These are phyloP conservation scores for rabbit (Oryctolagus cuniculus) DNA, from an alignment of 2,113 vertebrate genomes.

Conservation along the genomic window DNA sequence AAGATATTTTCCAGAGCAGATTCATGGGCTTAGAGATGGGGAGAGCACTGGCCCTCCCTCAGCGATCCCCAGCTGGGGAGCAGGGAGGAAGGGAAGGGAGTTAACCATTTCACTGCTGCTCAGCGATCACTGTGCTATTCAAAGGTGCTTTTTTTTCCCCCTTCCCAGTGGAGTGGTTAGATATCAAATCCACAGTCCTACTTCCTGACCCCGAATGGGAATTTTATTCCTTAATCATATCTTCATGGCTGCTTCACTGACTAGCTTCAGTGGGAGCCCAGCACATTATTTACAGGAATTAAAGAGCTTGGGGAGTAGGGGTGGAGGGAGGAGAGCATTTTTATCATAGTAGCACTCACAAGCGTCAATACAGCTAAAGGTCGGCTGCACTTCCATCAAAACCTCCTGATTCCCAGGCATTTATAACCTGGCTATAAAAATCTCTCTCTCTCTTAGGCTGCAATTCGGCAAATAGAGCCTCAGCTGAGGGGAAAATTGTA, in stretches of 20 bases:
- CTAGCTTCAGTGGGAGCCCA: not conserved
- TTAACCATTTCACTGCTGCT: slow-evolving; percentile 56
- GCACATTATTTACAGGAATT: slow-evolving; percentile 75
- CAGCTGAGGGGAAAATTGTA: slow-evolving; percentile 68
- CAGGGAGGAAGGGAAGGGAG: not conserved
- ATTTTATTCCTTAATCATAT: slow-evolving; percentile 73
- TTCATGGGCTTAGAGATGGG: not conserved
- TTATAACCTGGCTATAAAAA: slow-evolving; percentile 82
- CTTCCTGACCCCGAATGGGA: slow-evolving; percentile 61
- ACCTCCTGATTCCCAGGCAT: slow-evolving; percentile 77
- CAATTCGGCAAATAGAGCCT: slow-evolving; percentile 72
- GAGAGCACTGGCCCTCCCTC: not conserved
- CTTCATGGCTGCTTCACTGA: slow-evolving; percentile 14
- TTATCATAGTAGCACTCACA: slow-evolving; percentile 68
- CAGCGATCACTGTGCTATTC: not conserved
- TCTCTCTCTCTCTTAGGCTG: slow-evolving; percentile 46
- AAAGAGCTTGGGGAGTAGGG: slow-evolving; percentile 49
- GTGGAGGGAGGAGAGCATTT: slow-evolving; percentile 52
- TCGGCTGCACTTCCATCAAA: slow-evolving; percentile 79
- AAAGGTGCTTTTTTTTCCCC: not conserved
- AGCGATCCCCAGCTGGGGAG: not conserved
- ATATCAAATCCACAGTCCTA: slow-evolving; percentile 55
- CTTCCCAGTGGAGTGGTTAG: not conserved
- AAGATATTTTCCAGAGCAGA: not conserved
- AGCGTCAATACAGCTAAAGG: slow-evolving; percentile 66